A percentile compares a stretch with the other conserved stretches of the same genome.
phyloP scores from a whole-genome alignment of 2,888 invertebrate genomes.

The Oligia fasciuncula region DNA sequence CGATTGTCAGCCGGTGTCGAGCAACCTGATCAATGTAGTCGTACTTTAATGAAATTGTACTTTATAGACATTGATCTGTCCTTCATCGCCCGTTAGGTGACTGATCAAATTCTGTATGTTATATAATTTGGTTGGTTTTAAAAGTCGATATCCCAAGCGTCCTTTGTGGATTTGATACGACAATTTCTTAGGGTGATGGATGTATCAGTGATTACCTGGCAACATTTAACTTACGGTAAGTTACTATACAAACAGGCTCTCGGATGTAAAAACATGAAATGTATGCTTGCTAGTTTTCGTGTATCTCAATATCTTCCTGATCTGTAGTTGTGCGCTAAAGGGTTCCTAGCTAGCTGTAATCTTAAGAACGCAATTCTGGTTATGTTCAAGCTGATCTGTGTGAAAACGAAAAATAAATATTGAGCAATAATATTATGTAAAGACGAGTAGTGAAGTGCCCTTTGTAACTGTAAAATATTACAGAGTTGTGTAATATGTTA shows the following conservation, averaged over 20 bases:
- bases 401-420: constrained; percentile 63
- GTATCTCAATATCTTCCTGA: constrained; percentile 51
- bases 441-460: constrained; percentile 73
- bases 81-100: constrained; percentile 28
- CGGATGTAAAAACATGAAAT: constrained; percentile 33
- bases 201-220: constrained; percentile 26
- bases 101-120: constrained; percentile 50
- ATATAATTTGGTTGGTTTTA: constrained; percentile 52
- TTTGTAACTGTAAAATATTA: constrained; percentile 70
- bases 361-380: constrained; percentile 54
- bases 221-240: constrained; percentile 33
- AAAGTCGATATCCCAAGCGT: constrained; percentile 38
- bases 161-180: constrained; percentile 40
- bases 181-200: constrained; percentile 21
- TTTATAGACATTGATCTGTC: constrained; percentile 49
- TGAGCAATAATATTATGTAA: constrained; percentile 74
- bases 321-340: constrained; percentile 58
- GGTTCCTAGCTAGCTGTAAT: constrained; percentile 73
- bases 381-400: constrained; percentile 53
- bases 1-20: constrained; percentile 50
- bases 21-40: constrained; percentile 49
- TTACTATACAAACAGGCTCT: constrained; percentile 47
- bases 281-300: constrained; percentile 41
- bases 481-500: constrained; percentile 59
- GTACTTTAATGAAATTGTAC: constrained; percentile 53